phyloP scores from a whole-genome alignment of 2,113 vertebrate species.

The Beaufortia kweichowensis region DNA sequence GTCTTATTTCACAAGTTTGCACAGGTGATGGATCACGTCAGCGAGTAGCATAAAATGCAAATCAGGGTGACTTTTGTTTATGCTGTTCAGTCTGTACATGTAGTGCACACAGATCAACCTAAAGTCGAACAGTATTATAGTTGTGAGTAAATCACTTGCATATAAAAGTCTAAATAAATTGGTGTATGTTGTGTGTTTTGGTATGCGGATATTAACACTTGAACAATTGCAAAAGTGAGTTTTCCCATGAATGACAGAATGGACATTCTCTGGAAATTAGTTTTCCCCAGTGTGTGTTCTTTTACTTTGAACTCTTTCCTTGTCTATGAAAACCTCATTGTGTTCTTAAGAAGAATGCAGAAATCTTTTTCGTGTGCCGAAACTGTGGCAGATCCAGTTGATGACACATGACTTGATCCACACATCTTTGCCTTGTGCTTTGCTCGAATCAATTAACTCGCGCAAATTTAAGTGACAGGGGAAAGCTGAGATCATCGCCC shows the following conservation, averaged over 20 bases:
- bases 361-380: neutral
- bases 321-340: neutral
- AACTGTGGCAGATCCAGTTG: neutral
- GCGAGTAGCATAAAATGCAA: neutral
- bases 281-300: neutral
- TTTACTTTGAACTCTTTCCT: neutral
- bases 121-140: neutral
- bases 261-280: slow-evolving; percentile 45
- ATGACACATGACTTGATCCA: neutral
- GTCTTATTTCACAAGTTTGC: neutral
- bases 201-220: neutral
- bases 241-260: slow-evolving; percentile 25
- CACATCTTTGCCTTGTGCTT: neutral
- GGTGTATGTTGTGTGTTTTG: neutral
- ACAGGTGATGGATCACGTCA: neutral
- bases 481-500: neutral
- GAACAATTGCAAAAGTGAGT: slow-evolving; percentile 12
- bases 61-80: neutral
- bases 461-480: neutral
- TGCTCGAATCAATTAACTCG: slow-evolving; percentile 24
- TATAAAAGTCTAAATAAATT: too few species aligned
- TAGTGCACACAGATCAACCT: neutral
- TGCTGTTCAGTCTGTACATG: neutral
- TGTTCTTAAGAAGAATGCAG: neutral
- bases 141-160: too few species aligned